A percentile compares a stretch with the other conserved stretches of the same genome.
phyloP scores from a whole-genome alignment of 2,797 vertebrate genomes.

The Psittacula derbiana region DNA sequence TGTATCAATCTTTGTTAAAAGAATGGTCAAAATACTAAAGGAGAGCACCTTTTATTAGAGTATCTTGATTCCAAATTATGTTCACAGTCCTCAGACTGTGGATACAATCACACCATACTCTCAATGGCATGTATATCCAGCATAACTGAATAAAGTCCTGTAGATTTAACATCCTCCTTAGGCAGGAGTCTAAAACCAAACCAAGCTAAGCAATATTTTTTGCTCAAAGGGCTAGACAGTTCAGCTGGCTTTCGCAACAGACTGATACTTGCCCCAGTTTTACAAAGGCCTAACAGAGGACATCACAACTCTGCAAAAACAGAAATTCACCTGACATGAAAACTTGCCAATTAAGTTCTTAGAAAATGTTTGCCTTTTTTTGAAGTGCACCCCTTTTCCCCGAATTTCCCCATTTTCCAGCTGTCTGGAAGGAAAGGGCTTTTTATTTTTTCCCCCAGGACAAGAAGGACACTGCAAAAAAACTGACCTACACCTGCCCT shows the following conservation, averaged over 20 bases:
- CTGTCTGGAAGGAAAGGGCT: neutral
- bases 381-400: neutral
- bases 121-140: neutral
- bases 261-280: neutral
- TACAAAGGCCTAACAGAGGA: neutral
- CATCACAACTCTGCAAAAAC: accelerated
- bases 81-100: neutral
- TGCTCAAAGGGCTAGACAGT: neutral
- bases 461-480: neutral
- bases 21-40: neutral
- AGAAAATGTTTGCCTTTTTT: neutral
- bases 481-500: neutral
- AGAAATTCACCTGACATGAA: neutral
- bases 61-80: neutral
- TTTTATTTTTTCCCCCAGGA: neutral
- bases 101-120: neutral
- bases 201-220: neutral
- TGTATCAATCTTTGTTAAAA: neutral
- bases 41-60: neutral
- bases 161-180: neutral
- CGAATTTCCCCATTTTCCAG: neutral
- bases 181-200: neutral
- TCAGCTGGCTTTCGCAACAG: neutral
- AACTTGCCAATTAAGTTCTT: neutral
- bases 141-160: neutral